Percentiles rank a stretch among this genome's conserved stretches.
These are phyloP conservation scores for Troilus luridus DNA, from an alignment of 2,888 invertebrate genomes.

Conservation along the genomic window DNA sequence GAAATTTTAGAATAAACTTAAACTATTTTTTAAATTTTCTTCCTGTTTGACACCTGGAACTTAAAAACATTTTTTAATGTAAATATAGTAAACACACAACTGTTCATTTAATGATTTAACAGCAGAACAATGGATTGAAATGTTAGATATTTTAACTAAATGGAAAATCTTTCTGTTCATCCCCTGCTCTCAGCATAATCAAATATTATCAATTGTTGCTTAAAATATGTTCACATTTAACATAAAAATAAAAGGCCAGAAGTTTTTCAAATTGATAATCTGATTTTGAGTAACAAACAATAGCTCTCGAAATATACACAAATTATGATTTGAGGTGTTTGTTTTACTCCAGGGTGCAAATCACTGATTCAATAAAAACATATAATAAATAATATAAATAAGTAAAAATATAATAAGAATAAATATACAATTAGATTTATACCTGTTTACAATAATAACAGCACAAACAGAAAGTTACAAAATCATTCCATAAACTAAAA, in stretches of 20 bases:
- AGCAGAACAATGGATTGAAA: background rate
- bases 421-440: too few relatives aligned
- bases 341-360: too few relatives aligned
- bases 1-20: background rate
- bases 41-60: background rate
- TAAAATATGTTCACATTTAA: background rate
- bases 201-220: background rate
- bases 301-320: too few relatives aligned
- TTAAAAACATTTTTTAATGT: background rate
- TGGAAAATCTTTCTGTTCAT: background rate
- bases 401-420: too few relatives aligned
- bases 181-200: background rate
- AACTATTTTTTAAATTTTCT: background rate
- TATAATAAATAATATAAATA: too few relatives aligned
- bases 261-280: background rate
- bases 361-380: too few relatives aligned
- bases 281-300: background rate
- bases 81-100: background rate
- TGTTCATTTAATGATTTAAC: too few relatives aligned
- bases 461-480: too few relatives aligned
- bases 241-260: background rate
- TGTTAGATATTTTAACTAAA: background rate
- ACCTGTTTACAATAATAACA: too few relatives aligned
- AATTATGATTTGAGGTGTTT: too few relatives aligned
- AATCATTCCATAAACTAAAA: too few relatives aligned